Base-by-base conservation (phyloP, 2,888 invertebrate species). In the Sceliomorpha sp. region DNA sequence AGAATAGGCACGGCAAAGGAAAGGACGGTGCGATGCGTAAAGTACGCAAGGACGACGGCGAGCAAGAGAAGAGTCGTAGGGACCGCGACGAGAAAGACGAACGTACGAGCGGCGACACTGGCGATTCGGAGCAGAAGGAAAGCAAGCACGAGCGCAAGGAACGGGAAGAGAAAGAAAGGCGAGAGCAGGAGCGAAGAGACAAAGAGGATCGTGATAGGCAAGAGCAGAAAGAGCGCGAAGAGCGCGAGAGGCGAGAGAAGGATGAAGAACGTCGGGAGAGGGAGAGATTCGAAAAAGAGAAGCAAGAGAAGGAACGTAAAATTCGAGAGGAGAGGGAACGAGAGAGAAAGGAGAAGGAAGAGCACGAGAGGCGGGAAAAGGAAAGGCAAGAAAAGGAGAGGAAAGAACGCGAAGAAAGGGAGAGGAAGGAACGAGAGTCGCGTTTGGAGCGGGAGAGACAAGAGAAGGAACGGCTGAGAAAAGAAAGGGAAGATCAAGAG, bases 401-500 rank as follows among this genome's bases (percentile, higher is more conserved):
- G 71, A 82, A 86, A 69, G 88, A 88, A 70, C 47, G 75, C 62
- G 40, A 70, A 55, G 72, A 77, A 70, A 58, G 55, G 45, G 74
- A 72, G 36, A 59, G 77, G 79, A 48, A 73, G 77, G 64, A 79
- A 77, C 44, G 77, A 45, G 81, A 82, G 55, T 55, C 72, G 39
- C 67, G 75, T 14, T 39, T 74, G 55, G 77, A 88, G 68, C 80
- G 84, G 56, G 84, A 88, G 70, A 77, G 84, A 15, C 78, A 77
- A 31, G 84, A 85, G 62, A 83, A 81, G 53, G 80, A 79, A 62
- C 74, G 83, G n/a, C 60, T 79, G 20, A 80, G 80, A 78, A 90
- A 90, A 77, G 83, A 87, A 66, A 79, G 83, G 6, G 86, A 88
- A 24, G 86, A 84, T 32, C 81, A 77, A 50, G 86, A 87, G 50